phyloP scores from a whole-genome alignment of 2,113 vertebrate genomes.

The Ciconia maguari region DNA sequence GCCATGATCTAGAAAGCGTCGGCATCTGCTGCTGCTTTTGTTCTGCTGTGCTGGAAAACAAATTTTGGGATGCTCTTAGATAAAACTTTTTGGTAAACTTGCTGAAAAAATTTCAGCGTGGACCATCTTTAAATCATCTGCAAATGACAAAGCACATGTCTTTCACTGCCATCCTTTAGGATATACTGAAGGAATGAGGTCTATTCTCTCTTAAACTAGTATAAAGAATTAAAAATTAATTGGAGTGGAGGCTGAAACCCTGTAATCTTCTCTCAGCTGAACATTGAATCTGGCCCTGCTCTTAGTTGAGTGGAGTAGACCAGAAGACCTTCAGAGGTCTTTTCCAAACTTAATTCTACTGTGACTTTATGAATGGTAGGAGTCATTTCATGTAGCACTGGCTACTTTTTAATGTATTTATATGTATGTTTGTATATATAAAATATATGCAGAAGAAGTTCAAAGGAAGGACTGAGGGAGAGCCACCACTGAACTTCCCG shows the following conservation, averaged over 20 bases:
- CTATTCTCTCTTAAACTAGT: neutral
- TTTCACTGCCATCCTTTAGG: neutral
- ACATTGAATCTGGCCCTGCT: neutral
- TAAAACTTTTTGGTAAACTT: neutral
- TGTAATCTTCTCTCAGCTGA: neutral
- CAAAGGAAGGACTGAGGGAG: neutral
- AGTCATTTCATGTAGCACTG: neutral
- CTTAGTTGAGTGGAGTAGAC: neutral
- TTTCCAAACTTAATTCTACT: neutral
- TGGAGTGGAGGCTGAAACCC: neutral
- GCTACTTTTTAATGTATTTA: neutral
- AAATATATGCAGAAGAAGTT: neutral
- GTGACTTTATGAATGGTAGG: neutral
- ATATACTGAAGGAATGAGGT: neutral
- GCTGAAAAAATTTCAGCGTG: neutral
- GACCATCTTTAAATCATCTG: neutral
- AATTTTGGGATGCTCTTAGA: neutral
- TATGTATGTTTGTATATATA: too few relatives aligned
- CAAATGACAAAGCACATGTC: too few relatives aligned
- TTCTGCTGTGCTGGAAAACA: neutral
- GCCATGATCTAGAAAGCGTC: neutral
- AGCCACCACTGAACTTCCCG: neutral
- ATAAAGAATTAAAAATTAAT: neutral
- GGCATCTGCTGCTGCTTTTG: neutral
- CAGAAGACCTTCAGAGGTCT: neutral